Evolutionary conservation across 2,797 vertebrate species (phyloP), one percentile per base, ranked within the genome.

Genomic region (Cossypha dichroa): DNA sequence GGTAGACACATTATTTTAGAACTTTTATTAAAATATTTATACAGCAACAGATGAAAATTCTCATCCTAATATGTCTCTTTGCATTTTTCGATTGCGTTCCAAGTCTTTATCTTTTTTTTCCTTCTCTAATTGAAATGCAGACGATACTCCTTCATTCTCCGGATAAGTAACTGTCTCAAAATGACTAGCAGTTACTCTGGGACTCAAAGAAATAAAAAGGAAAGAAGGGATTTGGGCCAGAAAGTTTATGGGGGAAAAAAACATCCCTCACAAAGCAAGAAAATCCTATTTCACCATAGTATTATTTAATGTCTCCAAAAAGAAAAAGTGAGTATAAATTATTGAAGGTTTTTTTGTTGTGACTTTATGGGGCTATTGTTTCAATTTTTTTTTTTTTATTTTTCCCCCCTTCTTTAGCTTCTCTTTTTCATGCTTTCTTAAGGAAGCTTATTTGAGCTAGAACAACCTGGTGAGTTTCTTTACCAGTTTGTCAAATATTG

Each of bases 11-110:
- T 93, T 94, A 88, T 94, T 97, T 93, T 66, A 96, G 85, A 94
- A 96, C 87, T 96, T 96, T 97, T 96, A 97, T 89, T 95, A 88
- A 97, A 97, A 90, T 97, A 96, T 97, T 97, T 96, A 95, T 94
- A 91, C 40, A 94, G 88, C 78, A 97, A 90, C 94, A 96, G 95
- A 96, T 96, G 97, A 97, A 96, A 96, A 96, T 93, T 86, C 93
- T 97, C 90, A 96, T 93, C 94, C 82, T 95, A 73, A 95, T 93
- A 93, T 90, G 93, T 93, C 80, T 94, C 91, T 78, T 93, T 84
- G 86, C 74, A 76, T 88, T 96, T 95, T 94, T 95, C 49, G 2
- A 82, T 78, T 75, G 59, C 1, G 36, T 95, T 97, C 94, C 90
- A 97, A 96, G 91, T 73, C 89, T 91, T 97, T 95, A 94, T 94